Percentiles rank a stretch among this genome's conserved stretches.
These are phyloP conservation scores for Aphelocoma coerulescens DNA, from an alignment of 2,113 vertebrate species.

Conservation along the genomic window DNA sequence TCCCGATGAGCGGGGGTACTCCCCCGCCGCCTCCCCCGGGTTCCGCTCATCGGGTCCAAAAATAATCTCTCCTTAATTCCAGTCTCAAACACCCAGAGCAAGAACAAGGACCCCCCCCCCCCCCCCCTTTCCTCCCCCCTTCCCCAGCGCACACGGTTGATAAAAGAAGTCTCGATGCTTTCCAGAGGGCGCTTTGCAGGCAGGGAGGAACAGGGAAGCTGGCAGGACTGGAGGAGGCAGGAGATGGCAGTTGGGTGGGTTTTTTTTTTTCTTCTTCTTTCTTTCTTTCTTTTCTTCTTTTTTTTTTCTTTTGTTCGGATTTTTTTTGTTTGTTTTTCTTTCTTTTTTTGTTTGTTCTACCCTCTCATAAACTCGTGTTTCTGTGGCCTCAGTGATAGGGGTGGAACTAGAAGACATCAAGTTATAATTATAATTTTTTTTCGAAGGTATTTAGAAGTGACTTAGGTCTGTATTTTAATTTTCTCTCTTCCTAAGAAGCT, in stretches of 20 bases:
- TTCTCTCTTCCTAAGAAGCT: not conserved
- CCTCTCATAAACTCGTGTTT: not conserved
- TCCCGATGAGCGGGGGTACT: not conserved
- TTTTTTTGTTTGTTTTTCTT: not conserved
- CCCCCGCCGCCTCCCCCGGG: too few relatives aligned
- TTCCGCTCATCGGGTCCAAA: not conserved
- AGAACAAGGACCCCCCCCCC: not conserved
- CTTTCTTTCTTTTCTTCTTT: too few relatives aligned
- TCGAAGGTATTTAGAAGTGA: not conserved
- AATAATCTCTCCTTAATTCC: not conserved
- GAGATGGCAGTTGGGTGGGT: slow-evolving; percentile 33
- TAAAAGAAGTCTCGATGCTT: slow-evolving; percentile 60
- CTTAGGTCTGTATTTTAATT: not conserved
- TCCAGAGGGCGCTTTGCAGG: slow-evolving; percentile 55
- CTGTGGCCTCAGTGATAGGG: not conserved
- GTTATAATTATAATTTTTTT: not conserved
- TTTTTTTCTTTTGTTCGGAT: rapidly evolving
- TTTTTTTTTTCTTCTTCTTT: not conserved
- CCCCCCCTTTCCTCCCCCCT: not conserved
- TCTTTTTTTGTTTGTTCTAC: not conserved
- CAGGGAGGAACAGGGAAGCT: slow-evolving; percentile 51
- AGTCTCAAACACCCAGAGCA: not conserved
- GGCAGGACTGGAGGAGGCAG: slow-evolving; percentile 32
- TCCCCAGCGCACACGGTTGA: not conserved
- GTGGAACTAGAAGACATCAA: not conserved